Conservation (phyloP, 2,797 vertebrate genomes). For the Esox masquinongy region DNA sequence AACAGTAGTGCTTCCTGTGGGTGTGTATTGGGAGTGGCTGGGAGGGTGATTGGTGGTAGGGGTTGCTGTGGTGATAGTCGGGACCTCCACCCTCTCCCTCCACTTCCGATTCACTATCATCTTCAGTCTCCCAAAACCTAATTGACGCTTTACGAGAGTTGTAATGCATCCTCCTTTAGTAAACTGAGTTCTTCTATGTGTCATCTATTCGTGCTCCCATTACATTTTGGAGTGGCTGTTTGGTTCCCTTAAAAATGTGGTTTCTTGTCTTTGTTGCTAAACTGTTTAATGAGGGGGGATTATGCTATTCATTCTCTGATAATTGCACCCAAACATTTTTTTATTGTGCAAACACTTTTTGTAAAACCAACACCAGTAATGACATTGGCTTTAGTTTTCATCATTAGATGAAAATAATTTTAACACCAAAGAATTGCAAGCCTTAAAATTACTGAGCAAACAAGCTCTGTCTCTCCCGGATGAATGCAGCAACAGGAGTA, state of each 20-base stretch:
- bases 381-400: slow-evolving; percentile 6
- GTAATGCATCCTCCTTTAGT: neutral
- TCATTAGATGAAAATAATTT: slow-evolving; percentile 24
- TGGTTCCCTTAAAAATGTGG: neutral
- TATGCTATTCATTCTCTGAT: neutral
- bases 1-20: neutral
- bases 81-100: slow-evolving; percentile 61
- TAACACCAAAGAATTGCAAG: slow-evolving; percentile 28
- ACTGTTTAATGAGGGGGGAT: neutral
- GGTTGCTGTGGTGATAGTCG: slow-evolving; percentile 49
- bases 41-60: slow-evolving; percentile 53
- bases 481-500: slow-evolving; percentile 19
- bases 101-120: slow-evolving; percentile 58
- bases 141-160: slow-evolving; percentile 5
- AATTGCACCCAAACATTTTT: neutral
- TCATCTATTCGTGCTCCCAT: neutral
- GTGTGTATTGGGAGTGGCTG: slow-evolving; percentile 55
- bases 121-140: slow-evolving; percentile 14
- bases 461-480: slow-evolving; percentile 26
- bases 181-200: slow-evolving; percentile 4
- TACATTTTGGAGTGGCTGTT: neutral
- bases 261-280: neutral
- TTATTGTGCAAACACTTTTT: neutral
- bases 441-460: slow-evolving; percentile 26
- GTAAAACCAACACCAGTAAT: neutral